Conservation (phyloP, 2,113 vertebrate species). For the Ptyas mucosa region DNA sequence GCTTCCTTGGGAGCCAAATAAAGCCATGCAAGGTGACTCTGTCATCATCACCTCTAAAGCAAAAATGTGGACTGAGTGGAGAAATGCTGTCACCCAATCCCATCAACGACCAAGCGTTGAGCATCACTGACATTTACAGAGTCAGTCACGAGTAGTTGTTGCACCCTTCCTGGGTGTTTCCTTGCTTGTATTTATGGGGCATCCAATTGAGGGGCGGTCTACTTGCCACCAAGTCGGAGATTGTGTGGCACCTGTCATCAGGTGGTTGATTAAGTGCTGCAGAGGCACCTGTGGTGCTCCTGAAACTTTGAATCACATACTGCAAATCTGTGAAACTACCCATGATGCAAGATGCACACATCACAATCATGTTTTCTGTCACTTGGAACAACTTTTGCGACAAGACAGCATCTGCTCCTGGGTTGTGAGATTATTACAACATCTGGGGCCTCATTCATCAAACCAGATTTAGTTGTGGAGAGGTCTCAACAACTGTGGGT, state of each 20-base stretch:
- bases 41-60: neutral
- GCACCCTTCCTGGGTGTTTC: neutral
- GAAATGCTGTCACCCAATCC: neutral
- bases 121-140: neutral
- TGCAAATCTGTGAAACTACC: neutral
- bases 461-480: too few species aligned
- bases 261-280: neutral
- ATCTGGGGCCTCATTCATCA: too few species aligned
- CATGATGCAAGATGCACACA: neutral
- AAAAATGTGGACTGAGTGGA: neutral
- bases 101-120: neutral
- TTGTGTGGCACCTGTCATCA: too few species aligned
- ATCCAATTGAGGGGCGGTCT: neutral
- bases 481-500: too few species aligned
- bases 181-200: neutral
- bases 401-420: too few species aligned
- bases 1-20: neutral
- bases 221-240: neutral
- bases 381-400: too few species aligned
- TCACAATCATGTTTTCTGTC: too few species aligned
- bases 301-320: neutral
- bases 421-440: too few species aligned
- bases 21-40: too few species aligned
- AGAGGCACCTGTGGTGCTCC: neutral
- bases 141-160: neutral